Percentiles rank a stretch among this genome's conserved stretches.
Conservation (phyloP, 1,140 invertebrate genomes). For the Drosophila auraria region DNA sequence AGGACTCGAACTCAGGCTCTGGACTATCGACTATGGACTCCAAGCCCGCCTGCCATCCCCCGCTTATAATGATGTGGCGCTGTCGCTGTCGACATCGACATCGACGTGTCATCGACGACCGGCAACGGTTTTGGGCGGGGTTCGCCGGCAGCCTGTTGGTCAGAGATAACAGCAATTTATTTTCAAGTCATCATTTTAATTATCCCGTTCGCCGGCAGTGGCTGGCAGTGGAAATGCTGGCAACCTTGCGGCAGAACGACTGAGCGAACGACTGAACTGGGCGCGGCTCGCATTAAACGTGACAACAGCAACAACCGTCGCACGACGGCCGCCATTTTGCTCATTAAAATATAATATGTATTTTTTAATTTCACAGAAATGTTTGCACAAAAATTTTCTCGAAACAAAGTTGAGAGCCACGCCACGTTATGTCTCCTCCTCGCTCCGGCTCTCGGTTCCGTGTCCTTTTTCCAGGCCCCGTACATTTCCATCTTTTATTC, state of each 20-base stretch:
- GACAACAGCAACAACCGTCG: constrained; percentile 49
- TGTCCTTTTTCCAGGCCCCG: constrained; percentile 24
- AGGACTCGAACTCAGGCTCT: constrained; percentile 14
- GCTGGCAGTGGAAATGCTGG: constrained; percentile 49
- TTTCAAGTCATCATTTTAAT: constrained; percentile 85
- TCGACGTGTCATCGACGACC: constrained; percentile 79
- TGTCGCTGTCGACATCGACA: constrained; percentile 51
- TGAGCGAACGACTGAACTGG: constrained; percentile 36
- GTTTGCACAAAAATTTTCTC: constrained; percentile 85
- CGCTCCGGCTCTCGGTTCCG: background rate
- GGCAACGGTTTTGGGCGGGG: constrained; percentile 50
- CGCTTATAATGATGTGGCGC: constrained; percentile 69
- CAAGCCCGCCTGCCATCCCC: background rate
- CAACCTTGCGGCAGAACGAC: constrained; percentile 70
- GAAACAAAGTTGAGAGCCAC: constrained; percentile 76
- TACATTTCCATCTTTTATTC: constrained; percentile 54
- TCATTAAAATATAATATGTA: constrained; percentile 85
- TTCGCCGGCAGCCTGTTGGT: constrained; percentile 75
- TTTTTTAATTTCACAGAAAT: constrained; percentile 85
- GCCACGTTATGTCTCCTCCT: constrained; percentile 27
- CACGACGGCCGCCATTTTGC: constrained; percentile 75
- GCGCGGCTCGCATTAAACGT: constrained; percentile 77
- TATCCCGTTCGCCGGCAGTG: constrained; percentile 72
- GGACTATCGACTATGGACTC: constrained; percentile 2
- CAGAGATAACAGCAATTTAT: constrained; percentile 85